These are phyloP conservation scores for Aphelinus atriplicis DNA, from an alignment of 1,140 invertebrate species.

Conservation along the genomic window DNA sequence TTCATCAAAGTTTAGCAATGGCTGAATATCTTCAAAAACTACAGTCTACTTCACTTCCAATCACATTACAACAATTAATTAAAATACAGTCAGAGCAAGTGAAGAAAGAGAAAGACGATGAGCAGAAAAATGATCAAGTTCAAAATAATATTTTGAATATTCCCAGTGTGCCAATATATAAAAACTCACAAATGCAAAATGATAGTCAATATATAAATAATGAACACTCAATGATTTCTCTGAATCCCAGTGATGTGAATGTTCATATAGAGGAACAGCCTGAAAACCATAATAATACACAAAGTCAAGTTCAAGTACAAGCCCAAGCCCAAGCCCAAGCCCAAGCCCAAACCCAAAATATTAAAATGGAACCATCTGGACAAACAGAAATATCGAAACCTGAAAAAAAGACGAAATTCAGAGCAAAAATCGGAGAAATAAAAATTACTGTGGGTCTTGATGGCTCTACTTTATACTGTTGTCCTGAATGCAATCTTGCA, in stretches of 20 bases:
- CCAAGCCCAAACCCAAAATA: slow-evolving; percentile 28
- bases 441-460: slow-evolving; percentile 61
- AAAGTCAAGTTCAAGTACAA: slow-evolving; percentile 30
- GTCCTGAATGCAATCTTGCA: slow-evolving; percentile 64
- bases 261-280: slow-evolving; percentile 55
- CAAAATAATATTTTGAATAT: slow-evolving; percentile 64
- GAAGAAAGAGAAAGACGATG: slow-evolving; percentile 60
- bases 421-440: slow-evolving; percentile 64
- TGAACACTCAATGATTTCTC: slow-evolving; percentile 55
- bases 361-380: slow-evolving; percentile 57
- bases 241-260: slow-evolving; percentile 59
- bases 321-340: slow-evolving; percentile 13
- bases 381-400: slow-evolving; percentile 59
- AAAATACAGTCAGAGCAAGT: slow-evolving; percentile 59
- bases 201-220: slow-evolving; percentile 53
- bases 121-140: slow-evolving; percentile 54
- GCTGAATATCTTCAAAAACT: slow-evolving; percentile 64
- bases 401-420: slow-evolving; percentile 63
- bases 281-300: slow-evolving; percentile 49
- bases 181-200: slow-evolving; percentile 57
- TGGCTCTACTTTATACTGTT: slow-evolving; percentile 62
- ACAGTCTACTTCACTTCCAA: slow-evolving; percentile 59
- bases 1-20: slow-evolving; percentile 57
- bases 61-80: slow-evolving; percentile 62
- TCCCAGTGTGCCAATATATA: slow-evolving; percentile 59